A percentile compares a stretch with the other conserved stretches of the same genome.
Conservation (phyloP, 2,113 vertebrate species). For the Guaruba guarouba region DNA sequence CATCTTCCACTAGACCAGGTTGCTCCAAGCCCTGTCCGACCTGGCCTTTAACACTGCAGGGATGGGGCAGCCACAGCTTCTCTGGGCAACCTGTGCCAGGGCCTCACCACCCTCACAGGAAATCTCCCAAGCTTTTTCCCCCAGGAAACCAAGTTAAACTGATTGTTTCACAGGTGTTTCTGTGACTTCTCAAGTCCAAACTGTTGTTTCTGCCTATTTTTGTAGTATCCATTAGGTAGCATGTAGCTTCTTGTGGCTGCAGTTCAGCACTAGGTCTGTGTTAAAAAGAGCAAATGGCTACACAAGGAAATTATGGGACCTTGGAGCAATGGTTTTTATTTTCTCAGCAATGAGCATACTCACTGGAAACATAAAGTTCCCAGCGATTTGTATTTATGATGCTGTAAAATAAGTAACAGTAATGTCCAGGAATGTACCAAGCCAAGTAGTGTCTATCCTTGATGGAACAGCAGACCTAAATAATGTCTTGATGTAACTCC, state of each 20-base stretch:
- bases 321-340: neutral
- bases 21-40: neutral
- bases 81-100: neutral
- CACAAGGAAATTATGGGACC: neutral
- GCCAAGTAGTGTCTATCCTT: neutral
- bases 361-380: neutral
- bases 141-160: neutral
- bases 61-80: neutral
- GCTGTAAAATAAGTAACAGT: neutral
- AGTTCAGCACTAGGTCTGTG: accelerated
- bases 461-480: neutral
- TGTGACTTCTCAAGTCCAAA: neutral
- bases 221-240: neutral
- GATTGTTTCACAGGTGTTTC: neutral
- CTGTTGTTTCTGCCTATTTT: neutral
- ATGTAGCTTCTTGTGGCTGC: neutral
- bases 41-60: neutral
- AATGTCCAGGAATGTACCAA: neutral
- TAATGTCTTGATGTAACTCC: neutral
- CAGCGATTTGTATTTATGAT: neutral
- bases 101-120: neutral
- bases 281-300: neutral
- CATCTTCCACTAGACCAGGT: neutral
- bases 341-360: neutral
- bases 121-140: neutral